phyloP scores from a whole-genome alignment of 2,888 invertebrate species.

The Ochropleura plecta region DNA sequence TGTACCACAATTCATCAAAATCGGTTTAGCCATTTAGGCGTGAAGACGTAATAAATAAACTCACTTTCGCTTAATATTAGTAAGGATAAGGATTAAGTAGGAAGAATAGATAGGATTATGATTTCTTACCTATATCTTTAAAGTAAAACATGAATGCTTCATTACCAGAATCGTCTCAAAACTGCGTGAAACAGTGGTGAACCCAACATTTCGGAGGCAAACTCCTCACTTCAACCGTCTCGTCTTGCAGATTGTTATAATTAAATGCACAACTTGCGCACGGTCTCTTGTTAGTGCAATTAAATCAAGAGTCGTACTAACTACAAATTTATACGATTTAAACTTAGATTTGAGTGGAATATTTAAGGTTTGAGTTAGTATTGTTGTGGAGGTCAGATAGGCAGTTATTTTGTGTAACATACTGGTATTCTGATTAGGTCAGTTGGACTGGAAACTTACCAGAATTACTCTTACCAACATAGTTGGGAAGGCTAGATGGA shows the following conservation, averaged over 20 bases:
- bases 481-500: too few relatives aligned
- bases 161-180: slow-evolving; percentile 33
- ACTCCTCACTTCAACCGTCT: slow-evolving; percentile 64
- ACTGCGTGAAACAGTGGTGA: slow-evolving; percentile 32
- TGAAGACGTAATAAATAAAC: too few relatives aligned
- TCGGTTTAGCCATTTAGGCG: too few relatives aligned
- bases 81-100: too few relatives aligned
- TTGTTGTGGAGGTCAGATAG: neutral
- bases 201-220: slow-evolving; percentile 57
- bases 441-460: too few relatives aligned
- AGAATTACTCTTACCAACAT: too few relatives aligned
- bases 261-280: slow-evolving; percentile 76
- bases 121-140: neutral
- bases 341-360: slow-evolving; percentile 65
- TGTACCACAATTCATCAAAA: too few relatives aligned
- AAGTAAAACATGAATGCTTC: slow-evolving; percentile 12
- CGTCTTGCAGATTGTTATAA: slow-evolving; percentile 73
- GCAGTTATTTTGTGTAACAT: too few relatives aligned
- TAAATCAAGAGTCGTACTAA: slow-evolving; percentile 73
- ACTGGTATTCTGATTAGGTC: too few relatives aligned
- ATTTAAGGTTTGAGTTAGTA: slow-evolving; percentile 43
- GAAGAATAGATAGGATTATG: too few relatives aligned
- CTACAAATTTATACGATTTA: slow-evolving; percentile 71
- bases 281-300: slow-evolving; percentile 81
- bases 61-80: too few relatives aligned